Percentiles rank a stretch among this genome's conserved stretches.
Evolutionary conservation across 2,888 invertebrate species (phyloP).

Genomic region (Cephus pygmeus): DNA sequence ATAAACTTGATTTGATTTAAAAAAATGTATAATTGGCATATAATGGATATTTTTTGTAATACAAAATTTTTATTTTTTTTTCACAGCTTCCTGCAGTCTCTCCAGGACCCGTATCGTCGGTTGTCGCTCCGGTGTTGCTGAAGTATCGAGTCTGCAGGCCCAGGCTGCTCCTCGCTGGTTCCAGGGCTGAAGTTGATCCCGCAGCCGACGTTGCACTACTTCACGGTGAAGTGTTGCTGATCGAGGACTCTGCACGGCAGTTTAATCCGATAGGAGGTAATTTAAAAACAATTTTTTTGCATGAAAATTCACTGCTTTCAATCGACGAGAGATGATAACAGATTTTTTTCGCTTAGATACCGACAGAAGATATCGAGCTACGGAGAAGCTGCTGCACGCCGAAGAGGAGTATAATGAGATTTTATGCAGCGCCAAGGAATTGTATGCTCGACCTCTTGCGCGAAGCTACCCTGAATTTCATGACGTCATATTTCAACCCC

Average conservation of each 20-base stretch:
- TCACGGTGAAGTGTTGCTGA: constrained; percentile 74
- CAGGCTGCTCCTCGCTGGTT: constrained; percentile 72
- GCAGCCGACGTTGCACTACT: constrained; percentile 70
- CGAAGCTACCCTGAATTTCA: constrained; percentile 59
- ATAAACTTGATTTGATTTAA: neutral
- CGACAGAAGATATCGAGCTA: constrained; percentile 63
- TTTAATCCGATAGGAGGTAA: constrained; percentile 71
- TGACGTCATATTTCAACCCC: constrained; percentile 59
- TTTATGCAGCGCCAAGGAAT: constrained; percentile 73
- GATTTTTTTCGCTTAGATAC: constrained; percentile 45
- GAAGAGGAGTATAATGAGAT: constrained; percentile 67
- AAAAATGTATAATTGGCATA: neutral
- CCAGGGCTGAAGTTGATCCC: constrained; percentile 73
- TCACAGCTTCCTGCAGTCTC: constrained; percentile 54
- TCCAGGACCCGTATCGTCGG: constrained; percentile 56
- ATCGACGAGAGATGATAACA: neutral
- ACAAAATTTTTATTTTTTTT: constrained; percentile 13
- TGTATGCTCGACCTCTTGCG: constrained; percentile 73
- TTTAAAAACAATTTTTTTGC: no score
- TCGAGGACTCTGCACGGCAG: constrained; percentile 70
- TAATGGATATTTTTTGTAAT: neutral
- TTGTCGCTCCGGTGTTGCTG: constrained; percentile 59
- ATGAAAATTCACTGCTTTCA: neutral
- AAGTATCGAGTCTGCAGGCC: constrained; percentile 63
- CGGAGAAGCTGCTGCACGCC: constrained; percentile 63